These are phyloP conservation scores for Psylliodes chrysocephalus DNA, from an alignment of 2,888 invertebrate genomes.

Conservation along the genomic window DNA sequence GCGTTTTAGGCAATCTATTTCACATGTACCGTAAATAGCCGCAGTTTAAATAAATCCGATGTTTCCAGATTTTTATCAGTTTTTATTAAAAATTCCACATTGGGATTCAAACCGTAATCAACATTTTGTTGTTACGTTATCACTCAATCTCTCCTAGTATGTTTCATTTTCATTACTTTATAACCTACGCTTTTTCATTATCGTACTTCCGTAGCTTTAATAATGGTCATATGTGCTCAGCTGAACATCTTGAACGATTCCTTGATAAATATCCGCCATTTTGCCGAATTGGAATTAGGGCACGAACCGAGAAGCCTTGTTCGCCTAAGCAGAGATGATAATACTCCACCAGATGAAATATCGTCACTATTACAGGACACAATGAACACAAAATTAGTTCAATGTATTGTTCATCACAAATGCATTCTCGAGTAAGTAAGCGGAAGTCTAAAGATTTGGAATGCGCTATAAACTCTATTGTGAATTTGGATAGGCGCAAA, in stretches of 20 bases:
- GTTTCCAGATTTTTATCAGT: too few relatives aligned
- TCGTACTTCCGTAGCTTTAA: constrained; percentile 20
- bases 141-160: too few relatives aligned
- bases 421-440: constrained; percentile 42
- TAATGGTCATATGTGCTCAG: constrained; percentile 58
- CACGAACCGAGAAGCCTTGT: not conserved
- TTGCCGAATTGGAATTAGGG: constrained; percentile 19
- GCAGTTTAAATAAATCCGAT: too few relatives aligned
- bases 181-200: too few relatives aligned
- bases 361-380: constrained; percentile 24
- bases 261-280: constrained; percentile 50
- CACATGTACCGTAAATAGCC: too few relatives aligned
- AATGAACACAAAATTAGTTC: constrained; percentile 34
- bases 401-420: constrained; percentile 41
- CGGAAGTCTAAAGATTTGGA: not conserved
- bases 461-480: not conserved
- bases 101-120: too few relatives aligned
- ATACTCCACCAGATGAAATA: constrained; percentile 2
- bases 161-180: too few relatives aligned
- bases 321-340: not conserved
- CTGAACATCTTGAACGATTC: constrained; percentile 64
- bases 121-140: too few relatives aligned
- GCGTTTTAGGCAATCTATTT: too few relatives aligned
- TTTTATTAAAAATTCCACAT: too few relatives aligned
- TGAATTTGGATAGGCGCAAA: not conserved